Percentiles rank a stretch among this genome's conserved stretches.
Evolutionary conservation across 1,140 invertebrate genomes (phyloP).

Genomic region (Aphis craccivora): DNA sequence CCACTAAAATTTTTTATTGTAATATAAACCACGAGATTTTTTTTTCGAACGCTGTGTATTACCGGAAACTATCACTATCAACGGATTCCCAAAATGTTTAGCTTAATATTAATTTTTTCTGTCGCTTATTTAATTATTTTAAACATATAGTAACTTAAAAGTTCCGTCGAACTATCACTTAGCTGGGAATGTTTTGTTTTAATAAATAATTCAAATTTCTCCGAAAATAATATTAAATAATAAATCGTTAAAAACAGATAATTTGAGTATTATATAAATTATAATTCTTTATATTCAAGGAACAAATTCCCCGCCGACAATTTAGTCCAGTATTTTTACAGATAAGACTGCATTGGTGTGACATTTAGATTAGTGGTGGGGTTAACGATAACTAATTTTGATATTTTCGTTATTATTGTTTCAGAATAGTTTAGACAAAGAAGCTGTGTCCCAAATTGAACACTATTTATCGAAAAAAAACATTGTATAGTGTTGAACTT

Average conservation of each 20-base stretch:
- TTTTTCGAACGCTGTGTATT: not conserved
- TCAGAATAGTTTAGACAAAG: slow-evolving; percentile 45
- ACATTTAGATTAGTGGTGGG: slow-evolving; percentile 7
- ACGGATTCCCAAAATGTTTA: not conserved
- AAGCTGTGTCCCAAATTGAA: not conserved
- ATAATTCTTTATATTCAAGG: slow-evolving; percentile 14
- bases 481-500: not conserved
- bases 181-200: not conserved
- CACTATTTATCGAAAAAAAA: not conserved
- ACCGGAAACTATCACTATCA: slow-evolving; percentile 14
- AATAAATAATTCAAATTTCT: not conserved
- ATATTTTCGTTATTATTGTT: slow-evolving; percentile 51
- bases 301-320: slow-evolving; percentile 36
- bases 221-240: not conserved
- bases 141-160: not conserved
- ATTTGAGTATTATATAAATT: not conserved
- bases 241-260: not conserved
- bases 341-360: not conserved
- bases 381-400: slow-evolving; percentile 45
- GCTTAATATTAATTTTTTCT: not conserved
- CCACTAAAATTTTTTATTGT: not conserved
- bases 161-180: not conserved
- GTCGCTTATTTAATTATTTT: not conserved
- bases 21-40: not conserved
- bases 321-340: not conserved